Evolutionary conservation across 2,888 invertebrate species (phyloP).

Genomic region (Cordylochernes scorpioides): DNA sequence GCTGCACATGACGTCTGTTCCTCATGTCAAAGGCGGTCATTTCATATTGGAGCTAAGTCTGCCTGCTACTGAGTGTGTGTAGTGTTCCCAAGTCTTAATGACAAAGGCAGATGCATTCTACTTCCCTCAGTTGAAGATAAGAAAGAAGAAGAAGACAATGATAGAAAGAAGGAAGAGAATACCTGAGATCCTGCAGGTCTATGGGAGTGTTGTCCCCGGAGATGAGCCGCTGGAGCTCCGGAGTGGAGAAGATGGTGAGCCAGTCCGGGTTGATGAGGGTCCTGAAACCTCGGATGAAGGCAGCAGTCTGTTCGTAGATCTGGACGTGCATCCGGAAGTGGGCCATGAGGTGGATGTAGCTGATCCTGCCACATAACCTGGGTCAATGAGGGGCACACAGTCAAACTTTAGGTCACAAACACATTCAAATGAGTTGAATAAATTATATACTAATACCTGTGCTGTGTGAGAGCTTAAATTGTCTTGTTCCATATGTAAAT

Average conservation of each 20-base stretch:
- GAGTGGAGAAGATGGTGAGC: conserved; percentile 76
- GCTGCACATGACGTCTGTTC: too few species aligned
- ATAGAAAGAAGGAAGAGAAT: neutral
- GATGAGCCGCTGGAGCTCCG: conserved; percentile 76
- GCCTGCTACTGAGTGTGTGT: too few species aligned
- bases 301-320: conserved; percentile 83
- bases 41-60: too few species aligned
- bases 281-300: conserved; percentile 84
- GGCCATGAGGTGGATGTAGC: conserved; percentile 93
- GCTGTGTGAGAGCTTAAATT: too few species aligned
- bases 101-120: too few species aligned
- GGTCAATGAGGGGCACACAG: conserved; percentile 11
- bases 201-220: conserved; percentile 84
- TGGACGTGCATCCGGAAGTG: conserved; percentile 94
- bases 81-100: too few species aligned
- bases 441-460: too few species aligned
- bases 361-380: conserved; percentile 48
- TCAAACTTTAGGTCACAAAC: too few species aligned
- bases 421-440: too few species aligned
- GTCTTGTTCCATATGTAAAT: too few species aligned
- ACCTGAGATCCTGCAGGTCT: conserved; percentile 35
- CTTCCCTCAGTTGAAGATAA: too few species aligned
- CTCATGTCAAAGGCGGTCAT: too few species aligned
- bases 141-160: neutral
- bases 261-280: conserved; percentile 84